These are phyloP conservation scores for Manis pentadactyla DNA, from an alignment of 2,797 vertebrate species.

Conservation along the genomic window DNA sequence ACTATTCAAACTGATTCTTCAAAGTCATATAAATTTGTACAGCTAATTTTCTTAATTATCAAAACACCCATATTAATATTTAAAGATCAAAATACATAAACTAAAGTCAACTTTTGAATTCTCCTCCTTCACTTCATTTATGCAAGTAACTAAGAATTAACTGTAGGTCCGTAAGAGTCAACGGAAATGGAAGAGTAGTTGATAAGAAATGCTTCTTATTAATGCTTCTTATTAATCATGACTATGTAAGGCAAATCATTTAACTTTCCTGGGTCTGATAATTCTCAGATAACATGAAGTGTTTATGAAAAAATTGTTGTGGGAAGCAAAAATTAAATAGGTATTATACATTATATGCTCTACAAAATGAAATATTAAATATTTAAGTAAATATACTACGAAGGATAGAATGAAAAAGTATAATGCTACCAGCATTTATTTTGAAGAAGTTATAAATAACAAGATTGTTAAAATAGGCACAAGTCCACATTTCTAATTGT, in stretches of 20 bases:
- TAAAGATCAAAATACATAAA: not conserved
- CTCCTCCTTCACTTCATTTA: not conserved
- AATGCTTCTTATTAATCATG: not conserved
- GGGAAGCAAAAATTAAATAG: not conserved
- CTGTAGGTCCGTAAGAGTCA: rapidly evolving
- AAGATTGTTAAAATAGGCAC: slow-evolving; percentile 10
- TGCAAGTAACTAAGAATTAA: not conserved
- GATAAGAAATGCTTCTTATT: not conserved
- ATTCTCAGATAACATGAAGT: not conserved
- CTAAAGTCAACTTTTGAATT: not conserved
- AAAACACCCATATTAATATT: not conserved
- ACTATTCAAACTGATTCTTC: not conserved
- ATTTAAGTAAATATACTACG: not conserved
- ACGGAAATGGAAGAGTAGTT: not conserved
- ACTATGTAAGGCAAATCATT: not conserved
- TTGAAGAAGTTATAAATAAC: not conserved
- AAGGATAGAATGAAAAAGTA: not conserved
- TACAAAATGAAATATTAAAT: not conserved
- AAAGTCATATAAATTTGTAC: not conserved
- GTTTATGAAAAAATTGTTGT: not conserved
- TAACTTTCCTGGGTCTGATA: not conserved
- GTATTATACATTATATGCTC: not conserved
- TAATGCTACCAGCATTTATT: not conserved
- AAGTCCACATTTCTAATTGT: not conserved
- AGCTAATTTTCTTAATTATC: not conserved